These are phyloP conservation scores for Bombus superbus DNA, from an alignment of 1,140 invertebrate species.

Conservation along the genomic window DNA sequence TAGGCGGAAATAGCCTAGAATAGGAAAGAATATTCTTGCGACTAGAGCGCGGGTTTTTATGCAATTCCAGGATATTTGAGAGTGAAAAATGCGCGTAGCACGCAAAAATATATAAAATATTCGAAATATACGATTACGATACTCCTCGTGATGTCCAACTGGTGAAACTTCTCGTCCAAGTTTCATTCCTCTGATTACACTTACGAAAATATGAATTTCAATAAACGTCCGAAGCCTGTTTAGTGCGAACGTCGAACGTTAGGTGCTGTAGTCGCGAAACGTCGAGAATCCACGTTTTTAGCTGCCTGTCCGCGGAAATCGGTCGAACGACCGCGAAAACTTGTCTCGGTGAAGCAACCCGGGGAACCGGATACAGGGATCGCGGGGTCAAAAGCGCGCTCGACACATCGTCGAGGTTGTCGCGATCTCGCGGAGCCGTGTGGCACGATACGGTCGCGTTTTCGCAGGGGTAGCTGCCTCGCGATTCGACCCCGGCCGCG, in stretches of 20 bases:
- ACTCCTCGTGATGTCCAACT: too few species aligned
- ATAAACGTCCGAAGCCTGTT: not conserved
- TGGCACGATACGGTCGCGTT: conserved; percentile 4
- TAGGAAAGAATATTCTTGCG: too few species aligned
- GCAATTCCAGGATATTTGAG: too few species aligned
- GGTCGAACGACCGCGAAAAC: not conserved
- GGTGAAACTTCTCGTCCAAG: too few species aligned
- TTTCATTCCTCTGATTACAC: too few species aligned
- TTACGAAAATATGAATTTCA: too few species aligned
- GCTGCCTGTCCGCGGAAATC: not conserved
- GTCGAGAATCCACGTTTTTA: not conserved
- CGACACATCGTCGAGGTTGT: conserved; percentile 16
- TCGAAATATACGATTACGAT: too few species aligned
- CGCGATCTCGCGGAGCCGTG: not conserved
- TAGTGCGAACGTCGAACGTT: not conserved
- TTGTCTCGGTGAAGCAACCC: not conserved
- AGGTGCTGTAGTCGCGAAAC: not conserved
- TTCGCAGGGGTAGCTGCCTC: not conserved
- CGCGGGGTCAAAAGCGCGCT: conserved; percentile 20
- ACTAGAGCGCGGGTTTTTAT: too few species aligned
- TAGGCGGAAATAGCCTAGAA: too few species aligned
- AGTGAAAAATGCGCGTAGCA: too few species aligned
- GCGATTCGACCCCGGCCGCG: not conserved
- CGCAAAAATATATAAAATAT: too few species aligned
- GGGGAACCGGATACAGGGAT: conserved; percentile 6